Evolutionary conservation across 2,888 invertebrate genomes (phyloP), one percentile per base, ranked within the genome.

Genomic region (Scrobipalpa atriplicella): DNA sequence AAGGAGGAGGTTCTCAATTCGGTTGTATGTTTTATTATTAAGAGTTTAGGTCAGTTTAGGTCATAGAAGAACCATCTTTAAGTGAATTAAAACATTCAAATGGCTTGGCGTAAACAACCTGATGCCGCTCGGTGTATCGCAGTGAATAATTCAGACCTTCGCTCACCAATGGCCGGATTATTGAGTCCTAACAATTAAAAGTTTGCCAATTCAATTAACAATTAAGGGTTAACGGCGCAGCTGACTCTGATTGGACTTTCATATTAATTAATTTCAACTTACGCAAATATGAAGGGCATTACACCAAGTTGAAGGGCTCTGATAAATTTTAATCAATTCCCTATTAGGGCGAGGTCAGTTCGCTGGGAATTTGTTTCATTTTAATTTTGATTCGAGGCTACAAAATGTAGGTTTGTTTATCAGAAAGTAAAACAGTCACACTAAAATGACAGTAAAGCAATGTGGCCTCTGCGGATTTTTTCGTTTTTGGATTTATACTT

Each of bases 111-210:
- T 72, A 77, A 78, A 79, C 74, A 78, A 72, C 61, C 61, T 70
- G 72, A 74, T 75, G 72, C 71, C 75, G 73, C 82, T 82, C 74
- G 74, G 73, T 64, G 73, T 77, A 80, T 80, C 79, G 80, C 80
- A 73, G 72, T 83, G 82, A 86, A 86, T 89, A 87, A 87, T 21
- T 87, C 86, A 83, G 87, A 81, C 71, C 77, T 72, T 72, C 71
- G 72, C 73, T 74, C 66, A 75, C 75, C 76, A 77, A 75, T 74
- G 74, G 75, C 74, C 71, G 82, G 80, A 84, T 84, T 87, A 87
- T 86, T 82, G 82, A 83, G 79, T 79, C 77, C 78, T 82, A 78
- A 82, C 85, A 83, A 84, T 84, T 84, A 82, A 84, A 85, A 85
- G 78, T 85, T 85, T 78, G 73, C 72, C 72, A 77, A 81, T 82